These are phyloP conservation scores for Mantis religiosa DNA, from an alignment of 2,888 invertebrate species.

Conservation along the genomic window DNA sequence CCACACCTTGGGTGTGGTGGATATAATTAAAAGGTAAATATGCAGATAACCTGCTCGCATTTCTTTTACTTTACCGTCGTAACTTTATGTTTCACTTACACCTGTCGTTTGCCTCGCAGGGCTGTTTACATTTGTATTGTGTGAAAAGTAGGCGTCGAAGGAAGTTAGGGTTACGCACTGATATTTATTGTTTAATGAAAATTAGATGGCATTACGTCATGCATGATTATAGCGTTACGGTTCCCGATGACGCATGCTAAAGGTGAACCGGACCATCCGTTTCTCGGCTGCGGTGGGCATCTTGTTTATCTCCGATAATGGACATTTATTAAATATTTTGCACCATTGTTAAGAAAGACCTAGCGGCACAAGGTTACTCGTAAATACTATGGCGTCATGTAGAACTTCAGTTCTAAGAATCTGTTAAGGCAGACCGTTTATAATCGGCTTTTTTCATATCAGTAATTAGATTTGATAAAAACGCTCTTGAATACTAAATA, in stretches of 20 bases:
- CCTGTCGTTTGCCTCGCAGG: neutral
- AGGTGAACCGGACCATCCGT: neutral
- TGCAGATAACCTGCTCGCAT: neutral
- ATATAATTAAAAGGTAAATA: neutral
- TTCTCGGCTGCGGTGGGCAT: neutral
- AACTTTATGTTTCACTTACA: neutral
- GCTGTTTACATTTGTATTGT: neutral
- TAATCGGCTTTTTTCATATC: no score
- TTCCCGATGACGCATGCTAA: neutral
- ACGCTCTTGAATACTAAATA: no score
- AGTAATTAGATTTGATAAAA: no score
- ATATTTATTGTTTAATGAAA: neutral
- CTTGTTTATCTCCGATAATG: neutral
- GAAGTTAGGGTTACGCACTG: neutral
- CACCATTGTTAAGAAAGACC: neutral
- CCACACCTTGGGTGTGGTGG: slow-evolving; percentile 12
- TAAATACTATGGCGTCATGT: neutral
- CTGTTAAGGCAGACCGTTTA: no score
- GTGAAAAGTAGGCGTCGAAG: neutral
- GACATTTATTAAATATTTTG: neutral
- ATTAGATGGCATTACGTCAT: neutral
- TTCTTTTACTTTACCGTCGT: neutral
- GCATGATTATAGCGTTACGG: neutral
- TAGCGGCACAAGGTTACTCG: neutral
- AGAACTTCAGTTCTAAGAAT: no score